Percentiles rank a stretch among this genome's conserved stretches.
These are phyloP conservation scores for Cotesia congregata DNA, from an alignment of 2,888 invertebrate species.

Conservation along the genomic window DNA sequence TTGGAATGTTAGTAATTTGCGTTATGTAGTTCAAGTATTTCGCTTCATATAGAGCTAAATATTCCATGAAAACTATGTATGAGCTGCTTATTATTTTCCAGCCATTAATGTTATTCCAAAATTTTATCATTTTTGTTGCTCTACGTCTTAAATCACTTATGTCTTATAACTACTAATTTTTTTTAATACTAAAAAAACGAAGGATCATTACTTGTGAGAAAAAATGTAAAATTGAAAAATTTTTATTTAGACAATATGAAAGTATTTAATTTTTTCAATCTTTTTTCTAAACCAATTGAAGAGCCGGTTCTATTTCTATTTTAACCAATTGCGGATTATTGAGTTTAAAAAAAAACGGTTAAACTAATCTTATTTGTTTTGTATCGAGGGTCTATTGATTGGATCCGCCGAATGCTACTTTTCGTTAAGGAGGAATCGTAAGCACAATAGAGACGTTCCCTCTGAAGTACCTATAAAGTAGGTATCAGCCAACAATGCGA, in stretches of 20 bases:
- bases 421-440: conserved; percentile 14
- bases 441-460: conserved; percentile 19
- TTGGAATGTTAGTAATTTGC: conserved; percentile 64
- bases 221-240: too few relatives aligned
- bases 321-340: not conserved
- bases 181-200: too few relatives aligned
- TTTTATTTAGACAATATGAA: too few relatives aligned
- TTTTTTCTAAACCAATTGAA: too few relatives aligned
- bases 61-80: conserved; percentile 28
- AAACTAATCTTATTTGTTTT: conserved; percentile 10
- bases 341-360: conserved; percentile 13
- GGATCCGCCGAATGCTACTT: conserved; percentile 25
- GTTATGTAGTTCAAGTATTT: conserved; percentile 58
- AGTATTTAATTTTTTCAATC: too few relatives aligned
- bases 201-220: too few relatives aligned
- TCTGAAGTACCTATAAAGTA: not conserved
- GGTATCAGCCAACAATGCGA: not conserved
- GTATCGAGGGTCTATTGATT: conserved; percentile 26
- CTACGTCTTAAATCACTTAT: too few relatives aligned
- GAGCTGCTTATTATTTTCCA: too few relatives aligned
- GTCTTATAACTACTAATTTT: too few relatives aligned
- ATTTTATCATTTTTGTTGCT: not conserved
- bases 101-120: too few relatives aligned
- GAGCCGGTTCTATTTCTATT: not conserved
- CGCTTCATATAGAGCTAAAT: conserved; percentile 47